phyloP scores from a whole-genome alignment of 1,140 invertebrate species.

The Aphaenogaster rudis region DNA sequence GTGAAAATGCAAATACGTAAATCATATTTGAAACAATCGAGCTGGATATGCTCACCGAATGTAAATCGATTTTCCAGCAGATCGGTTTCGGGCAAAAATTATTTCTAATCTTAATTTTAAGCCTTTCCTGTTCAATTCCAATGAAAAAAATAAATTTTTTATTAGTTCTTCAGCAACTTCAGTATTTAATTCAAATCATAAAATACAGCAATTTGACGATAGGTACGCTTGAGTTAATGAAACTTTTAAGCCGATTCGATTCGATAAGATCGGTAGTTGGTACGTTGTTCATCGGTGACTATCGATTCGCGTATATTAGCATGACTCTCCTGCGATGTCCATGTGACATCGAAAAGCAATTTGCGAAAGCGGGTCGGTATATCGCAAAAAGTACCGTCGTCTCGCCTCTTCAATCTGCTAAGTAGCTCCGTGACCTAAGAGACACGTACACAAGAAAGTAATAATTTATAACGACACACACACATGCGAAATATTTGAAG shows the following conservation, averaged over 20 bases:
- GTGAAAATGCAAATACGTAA: conserved; percentile 10
- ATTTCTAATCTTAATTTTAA: not conserved
- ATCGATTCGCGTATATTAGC: conserved; percentile 59
- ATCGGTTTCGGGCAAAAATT: not conserved
- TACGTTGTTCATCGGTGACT: conserved; percentile 37
- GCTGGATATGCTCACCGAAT: not conserved
- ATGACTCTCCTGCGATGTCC: conserved; percentile 25
- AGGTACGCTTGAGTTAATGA: conserved; percentile 31
- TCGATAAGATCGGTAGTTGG: conserved; percentile 25
- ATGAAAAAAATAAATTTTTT: conserved; percentile 15
- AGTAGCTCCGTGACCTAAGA: conserved; percentile 38
- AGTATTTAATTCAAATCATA: not conserved
- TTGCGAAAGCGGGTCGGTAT: conserved; percentile 51
- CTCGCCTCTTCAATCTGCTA: conserved; percentile 53
- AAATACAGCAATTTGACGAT: not conserved
- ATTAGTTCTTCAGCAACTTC: not conserved
- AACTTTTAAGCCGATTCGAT: conserved; percentile 17
- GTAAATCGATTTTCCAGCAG: not conserved
- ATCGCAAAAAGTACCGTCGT: conserved; percentile 39
- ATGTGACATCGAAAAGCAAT: conserved; percentile 58
- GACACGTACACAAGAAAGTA: conserved; percentile 18
- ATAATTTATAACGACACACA: conserved; percentile 47
- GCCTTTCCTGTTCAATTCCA: not conserved
- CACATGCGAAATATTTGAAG: not conserved
- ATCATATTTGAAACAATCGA: conserved; percentile 8